Evolutionary conservation across 2,113 vertebrate genomes (phyloP).

Genomic region (Thymallus thymallus): DNA sequence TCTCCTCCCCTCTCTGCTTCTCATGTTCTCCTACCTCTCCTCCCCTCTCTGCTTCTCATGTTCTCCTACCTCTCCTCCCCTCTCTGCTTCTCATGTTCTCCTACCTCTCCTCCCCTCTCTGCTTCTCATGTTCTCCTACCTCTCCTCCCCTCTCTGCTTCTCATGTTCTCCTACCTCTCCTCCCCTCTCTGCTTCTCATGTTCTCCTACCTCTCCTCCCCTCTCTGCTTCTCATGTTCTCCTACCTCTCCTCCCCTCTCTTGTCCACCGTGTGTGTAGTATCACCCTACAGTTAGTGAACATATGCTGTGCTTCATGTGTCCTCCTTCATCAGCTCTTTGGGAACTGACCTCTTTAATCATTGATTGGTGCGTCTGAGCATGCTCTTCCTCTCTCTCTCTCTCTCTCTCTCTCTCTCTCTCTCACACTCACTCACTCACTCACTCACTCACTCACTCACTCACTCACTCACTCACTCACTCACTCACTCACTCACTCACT

Average conservation of each 20-base stretch:
- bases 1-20: neutral
- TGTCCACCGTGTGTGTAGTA: neutral
- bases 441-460: constrained; percentile 16
- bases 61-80: constrained; percentile 1
- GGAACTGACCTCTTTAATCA: constrained; percentile 22
- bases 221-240: neutral
- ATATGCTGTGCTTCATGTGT: neutral
- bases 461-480: neutral
- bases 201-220: constrained; percentile 1
- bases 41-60: neutral
- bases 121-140: neutral
- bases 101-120: neutral
- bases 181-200: neutral
- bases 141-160: neutral
- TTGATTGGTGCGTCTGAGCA: neutral
- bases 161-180: neutral
- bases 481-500: neutral
- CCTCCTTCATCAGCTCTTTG: neutral
- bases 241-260: neutral
- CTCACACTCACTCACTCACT: neutral
- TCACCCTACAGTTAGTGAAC: neutral
- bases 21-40: no score
- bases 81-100: neutral
- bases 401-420: constrained; percentile 17
- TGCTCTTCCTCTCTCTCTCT: neutral